Evolutionary conservation across 2,888 invertebrate genomes (phyloP), one percentile per base, ranked within the genome.

Genomic region (Iphiclides podalirius): DNA sequence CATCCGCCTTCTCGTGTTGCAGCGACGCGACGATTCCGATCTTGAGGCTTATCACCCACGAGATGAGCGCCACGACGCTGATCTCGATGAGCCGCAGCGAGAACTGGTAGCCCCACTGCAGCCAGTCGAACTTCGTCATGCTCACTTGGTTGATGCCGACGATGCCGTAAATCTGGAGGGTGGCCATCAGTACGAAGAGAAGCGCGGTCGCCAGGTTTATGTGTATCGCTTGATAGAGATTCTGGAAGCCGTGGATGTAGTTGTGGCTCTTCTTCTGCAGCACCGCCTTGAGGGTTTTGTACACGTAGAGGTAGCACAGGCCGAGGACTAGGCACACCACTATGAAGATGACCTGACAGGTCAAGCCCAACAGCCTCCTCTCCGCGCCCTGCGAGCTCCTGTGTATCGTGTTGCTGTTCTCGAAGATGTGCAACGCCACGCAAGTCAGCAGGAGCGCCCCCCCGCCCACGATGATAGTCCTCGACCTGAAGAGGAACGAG

Each of bases 51-150:
- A 96, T 95, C 7, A 97, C 96, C 92, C 96, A 97, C 0, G 95
- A 94, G 61, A 96, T 90, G 46, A 96, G 89, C 2, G 94, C 93
- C 61, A 97, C 95, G 66, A 97, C 94, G n/a, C 94, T 92, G 37
- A 97, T 92, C 80, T 98, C 98, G 44, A 96, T 91, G 4, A 96
- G 89, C 16, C 97, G 91, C 43, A 96, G 91, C 0, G 94, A 94
- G 67, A 96, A 93, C 70, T 97, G 96, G 83, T 95, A 97, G 13
- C 95, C 94, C 96, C 96, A 97, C 89, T 97, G 94, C 2, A 96
- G 90, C 98, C 98, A 98, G 54, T 94, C 93, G 63, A 93, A 92
- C 63, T 93, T 93, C 1, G 90, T 90, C 81, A 91, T 91, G 48
- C 84, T 89, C 13, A 90, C 90, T 63, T 87, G 87, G 55, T 84